Conservation (phyloP, 2,797 vertebrate species). For the Sebastes taczanowskii region DNA sequence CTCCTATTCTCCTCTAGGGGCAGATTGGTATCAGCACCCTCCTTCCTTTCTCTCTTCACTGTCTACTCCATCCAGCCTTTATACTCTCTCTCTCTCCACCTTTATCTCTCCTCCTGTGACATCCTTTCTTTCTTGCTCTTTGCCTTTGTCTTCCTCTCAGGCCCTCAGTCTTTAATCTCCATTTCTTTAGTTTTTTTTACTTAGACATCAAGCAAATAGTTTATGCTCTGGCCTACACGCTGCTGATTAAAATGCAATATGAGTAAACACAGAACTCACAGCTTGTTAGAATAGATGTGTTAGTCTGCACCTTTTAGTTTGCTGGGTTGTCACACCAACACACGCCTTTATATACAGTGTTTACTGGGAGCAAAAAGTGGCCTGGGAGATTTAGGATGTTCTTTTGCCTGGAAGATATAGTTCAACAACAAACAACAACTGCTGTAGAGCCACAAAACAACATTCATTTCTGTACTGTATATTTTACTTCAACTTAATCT, state of each 20-base stretch:
- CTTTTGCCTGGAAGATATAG: not conserved
- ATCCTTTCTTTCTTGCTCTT: constrained; percentile 49
- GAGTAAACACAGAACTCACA: constrained; percentile 36
- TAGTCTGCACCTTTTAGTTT: constrained; percentile 15
- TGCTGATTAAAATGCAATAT: constrained; percentile 59
- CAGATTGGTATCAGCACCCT: constrained; percentile 78
- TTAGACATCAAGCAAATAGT: constrained; percentile 32
- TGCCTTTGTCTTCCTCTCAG: constrained; percentile 40
- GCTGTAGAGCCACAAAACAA: not conserved
- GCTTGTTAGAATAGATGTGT: constrained; percentile 32
- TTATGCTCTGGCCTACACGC: constrained; percentile 18
- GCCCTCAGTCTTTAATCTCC: constrained; percentile 52
- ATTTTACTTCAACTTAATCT: not conserved
- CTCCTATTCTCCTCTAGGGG: constrained; percentile 70
- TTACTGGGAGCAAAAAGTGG: not conserved
- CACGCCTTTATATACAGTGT: not conserved
- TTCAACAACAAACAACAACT: not conserved
- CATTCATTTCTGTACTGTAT: not conserved
- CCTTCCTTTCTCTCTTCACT: constrained; percentile 64
- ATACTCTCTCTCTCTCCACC: constrained; percentile 58
- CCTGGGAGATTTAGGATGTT: constrained; percentile 4
- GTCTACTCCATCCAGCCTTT: constrained; percentile 64
- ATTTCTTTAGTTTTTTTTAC: constrained; percentile 18
- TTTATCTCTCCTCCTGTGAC: constrained; percentile 66
- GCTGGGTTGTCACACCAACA: constrained; percentile 9